phyloP scores from a whole-genome alignment of 2,113 vertebrate genomes.

The Deroptyus accipitrinus region DNA sequence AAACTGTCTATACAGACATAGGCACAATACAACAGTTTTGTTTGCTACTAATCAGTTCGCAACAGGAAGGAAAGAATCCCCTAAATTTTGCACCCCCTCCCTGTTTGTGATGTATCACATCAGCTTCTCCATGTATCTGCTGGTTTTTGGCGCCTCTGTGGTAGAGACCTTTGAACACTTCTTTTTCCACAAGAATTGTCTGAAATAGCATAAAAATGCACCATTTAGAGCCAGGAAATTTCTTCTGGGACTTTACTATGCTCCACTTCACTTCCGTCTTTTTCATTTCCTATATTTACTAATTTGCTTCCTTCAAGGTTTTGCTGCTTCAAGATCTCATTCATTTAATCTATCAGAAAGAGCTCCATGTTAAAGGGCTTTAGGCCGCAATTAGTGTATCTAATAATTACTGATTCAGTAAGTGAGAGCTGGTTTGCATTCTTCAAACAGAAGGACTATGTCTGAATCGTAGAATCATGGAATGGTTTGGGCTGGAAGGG shows the following conservation, averaged over 20 bases:
- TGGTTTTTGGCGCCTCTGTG: not conserved
- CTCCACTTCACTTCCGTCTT: not conserved
- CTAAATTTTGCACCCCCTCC: not conserved
- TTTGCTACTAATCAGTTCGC: not conserved
- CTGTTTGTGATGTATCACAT: not conserved
- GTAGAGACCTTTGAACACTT: not conserved
- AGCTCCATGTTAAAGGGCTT: not conserved
- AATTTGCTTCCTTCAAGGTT: not conserved
- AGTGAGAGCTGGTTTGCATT: not conserved
- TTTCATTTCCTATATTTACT: not conserved
- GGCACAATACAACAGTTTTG: not conserved
- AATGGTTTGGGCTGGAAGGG: not conserved
- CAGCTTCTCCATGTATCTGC: not conserved
- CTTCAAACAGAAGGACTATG: not conserved
- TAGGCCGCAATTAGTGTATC: not conserved
- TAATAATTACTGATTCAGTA: not conserved
- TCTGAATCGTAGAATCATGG: not conserved
- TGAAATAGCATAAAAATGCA: not conserved
- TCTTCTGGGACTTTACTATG: not conserved
- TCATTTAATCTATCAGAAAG: not conserved
- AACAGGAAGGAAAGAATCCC: not conserved
- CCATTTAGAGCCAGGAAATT: not conserved
- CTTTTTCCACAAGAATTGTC: not conserved
- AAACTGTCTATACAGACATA: not conserved
- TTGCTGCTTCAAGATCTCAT: not conserved